Evolutionary conservation across 1,140 invertebrate species (phyloP).

Genomic region (Drosophila carrolli): DNA sequence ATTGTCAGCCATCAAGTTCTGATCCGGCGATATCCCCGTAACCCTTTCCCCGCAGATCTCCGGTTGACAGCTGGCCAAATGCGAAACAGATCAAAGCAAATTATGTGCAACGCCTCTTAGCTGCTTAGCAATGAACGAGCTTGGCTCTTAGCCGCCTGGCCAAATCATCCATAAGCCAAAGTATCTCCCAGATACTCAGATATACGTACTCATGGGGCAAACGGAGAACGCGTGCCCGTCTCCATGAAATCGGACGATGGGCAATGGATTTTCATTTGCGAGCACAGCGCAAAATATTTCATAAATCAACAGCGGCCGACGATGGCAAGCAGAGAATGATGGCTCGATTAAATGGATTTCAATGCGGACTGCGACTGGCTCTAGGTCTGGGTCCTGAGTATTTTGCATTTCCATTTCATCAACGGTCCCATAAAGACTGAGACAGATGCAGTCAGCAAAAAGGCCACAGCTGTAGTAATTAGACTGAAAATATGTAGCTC

Average conservation of each 20-base stretch:
- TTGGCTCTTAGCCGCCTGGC: slow-evolving; percentile 9
- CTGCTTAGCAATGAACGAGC: slow-evolving; percentile 68
- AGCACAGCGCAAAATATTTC: slow-evolving; percentile 67
- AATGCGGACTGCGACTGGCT: slow-evolving; percentile 51
- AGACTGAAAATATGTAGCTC: neutral
- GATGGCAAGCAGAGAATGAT: slow-evolving; percentile 55
- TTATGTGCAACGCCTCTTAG: slow-evolving; percentile 81
- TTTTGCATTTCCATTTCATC: slow-evolving; percentile 78
- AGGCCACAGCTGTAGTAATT: neutral
- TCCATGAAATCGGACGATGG: slow-evolving; percentile 49
- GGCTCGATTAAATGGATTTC: slow-evolving; percentile 82
- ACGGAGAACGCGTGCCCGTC: slow-evolving; percentile 20
- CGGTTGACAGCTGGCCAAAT: slow-evolving; percentile 75
- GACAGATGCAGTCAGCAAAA: slow-evolving; percentile 27
- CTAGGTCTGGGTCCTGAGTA: slow-evolving; percentile 33
- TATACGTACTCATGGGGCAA: neutral
- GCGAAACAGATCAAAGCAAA: slow-evolving; percentile 82
- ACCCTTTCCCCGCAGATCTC: neutral
- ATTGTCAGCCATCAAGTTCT: slow-evolving; percentile 47
- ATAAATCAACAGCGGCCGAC: slow-evolving; percentile 69
- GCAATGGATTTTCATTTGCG: slow-evolving; percentile 76
- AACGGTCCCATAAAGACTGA: slow-evolving; percentile 45
- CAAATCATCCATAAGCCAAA: slow-evolving; percentile 52
- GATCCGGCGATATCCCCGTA: neutral
- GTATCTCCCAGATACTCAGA: slow-evolving; percentile 24